phyloP scores from a whole-genome alignment of 30 jellyfish, hydroid and myxozoan species.

The Rhopilema esculentum region DNA sequence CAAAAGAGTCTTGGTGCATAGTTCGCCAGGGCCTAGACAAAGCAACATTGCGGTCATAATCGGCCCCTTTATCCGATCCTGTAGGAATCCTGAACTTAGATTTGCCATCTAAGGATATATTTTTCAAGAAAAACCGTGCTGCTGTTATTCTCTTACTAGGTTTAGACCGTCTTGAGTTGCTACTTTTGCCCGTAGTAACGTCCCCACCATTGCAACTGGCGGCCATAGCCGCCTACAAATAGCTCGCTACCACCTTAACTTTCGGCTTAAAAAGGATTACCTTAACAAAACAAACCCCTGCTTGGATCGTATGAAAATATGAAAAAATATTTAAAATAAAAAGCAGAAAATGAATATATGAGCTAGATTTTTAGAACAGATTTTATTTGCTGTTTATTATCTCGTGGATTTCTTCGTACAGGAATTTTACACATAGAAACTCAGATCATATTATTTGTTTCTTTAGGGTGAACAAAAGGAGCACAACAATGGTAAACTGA shows the following conservation, averaged over 20 bases:
- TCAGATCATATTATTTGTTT: too few species aligned
- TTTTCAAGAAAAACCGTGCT: constrained; percentile 63
- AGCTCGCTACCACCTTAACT: not conserved
- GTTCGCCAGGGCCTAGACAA: not conserved
- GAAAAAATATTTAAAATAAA: too few species aligned
- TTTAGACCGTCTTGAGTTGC: constrained; percentile 33
- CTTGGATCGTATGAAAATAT: too few species aligned
- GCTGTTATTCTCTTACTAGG: constrained; percentile 58
- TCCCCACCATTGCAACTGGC: constrained; percentile 53
- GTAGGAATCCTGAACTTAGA: not conserved
- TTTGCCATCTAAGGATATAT: constrained; percentile 45
- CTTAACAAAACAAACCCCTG: too few species aligned
- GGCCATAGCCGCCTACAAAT: constrained; percentile 55
- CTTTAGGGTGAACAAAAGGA: too few species aligned
- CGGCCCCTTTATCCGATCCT: not conserved
- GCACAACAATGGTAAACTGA: too few species aligned
- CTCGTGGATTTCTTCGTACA: too few species aligned
- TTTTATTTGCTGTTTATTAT: too few species aligned
- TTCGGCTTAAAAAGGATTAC: not conserved
- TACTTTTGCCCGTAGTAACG: not conserved
- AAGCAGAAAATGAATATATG: too few species aligned
- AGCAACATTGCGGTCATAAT: not conserved
- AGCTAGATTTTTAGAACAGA: too few species aligned
- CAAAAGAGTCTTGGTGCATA: constrained; percentile 11
- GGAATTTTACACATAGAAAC: too few species aligned